phyloP scores from a whole-genome alignment of 2,113 vertebrate genomes.

The Ictalurus furcatus region DNA sequence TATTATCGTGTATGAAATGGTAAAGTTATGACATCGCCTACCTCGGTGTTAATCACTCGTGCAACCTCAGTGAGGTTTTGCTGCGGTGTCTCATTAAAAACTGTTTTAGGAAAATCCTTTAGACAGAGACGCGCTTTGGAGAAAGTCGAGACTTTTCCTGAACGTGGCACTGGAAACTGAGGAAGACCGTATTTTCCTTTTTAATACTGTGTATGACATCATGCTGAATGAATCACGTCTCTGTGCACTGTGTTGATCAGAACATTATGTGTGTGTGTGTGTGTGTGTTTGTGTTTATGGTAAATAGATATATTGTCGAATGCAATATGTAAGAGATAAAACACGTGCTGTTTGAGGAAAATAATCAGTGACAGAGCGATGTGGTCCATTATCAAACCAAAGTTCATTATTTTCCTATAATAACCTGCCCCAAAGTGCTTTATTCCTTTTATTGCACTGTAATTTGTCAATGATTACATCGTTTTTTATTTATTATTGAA shows the following conservation, averaged over 20 bases:
- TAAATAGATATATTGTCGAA: slow-evolving; percentile 42
- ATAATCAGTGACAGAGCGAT: background rate
- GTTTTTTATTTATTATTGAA: background rate
- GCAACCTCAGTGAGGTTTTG: background rate
- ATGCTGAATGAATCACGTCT: slow-evolving; percentile 28
- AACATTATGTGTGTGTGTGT: slow-evolving; percentile 18
- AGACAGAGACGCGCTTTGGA: slow-evolving; percentile 17
- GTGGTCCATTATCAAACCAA: background rate
- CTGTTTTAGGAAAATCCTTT: background rate
- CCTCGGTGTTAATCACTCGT: background rate
- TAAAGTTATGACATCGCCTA: background rate
- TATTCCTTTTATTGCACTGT: background rate
- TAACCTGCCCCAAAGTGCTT: background rate
- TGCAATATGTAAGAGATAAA: background rate
- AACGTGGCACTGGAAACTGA: slow-evolving; percentile 67
- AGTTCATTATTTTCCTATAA: background rate
- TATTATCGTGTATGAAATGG: background rate
- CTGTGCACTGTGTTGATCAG: background rate
- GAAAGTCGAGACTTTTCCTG: slow-evolving; percentile 64
- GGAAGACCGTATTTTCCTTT: slow-evolving; percentile 68
- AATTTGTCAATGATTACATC: background rate
- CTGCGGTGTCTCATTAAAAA: slow-evolving; percentile 16
- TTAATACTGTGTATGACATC: slow-evolving; percentile 59
- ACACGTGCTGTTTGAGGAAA: background rate
- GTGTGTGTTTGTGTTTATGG: background rate